phyloP scores from a whole-genome alignment of 2,888 invertebrate genomes.

The Liopterus haemorrhoidalis region DNA sequence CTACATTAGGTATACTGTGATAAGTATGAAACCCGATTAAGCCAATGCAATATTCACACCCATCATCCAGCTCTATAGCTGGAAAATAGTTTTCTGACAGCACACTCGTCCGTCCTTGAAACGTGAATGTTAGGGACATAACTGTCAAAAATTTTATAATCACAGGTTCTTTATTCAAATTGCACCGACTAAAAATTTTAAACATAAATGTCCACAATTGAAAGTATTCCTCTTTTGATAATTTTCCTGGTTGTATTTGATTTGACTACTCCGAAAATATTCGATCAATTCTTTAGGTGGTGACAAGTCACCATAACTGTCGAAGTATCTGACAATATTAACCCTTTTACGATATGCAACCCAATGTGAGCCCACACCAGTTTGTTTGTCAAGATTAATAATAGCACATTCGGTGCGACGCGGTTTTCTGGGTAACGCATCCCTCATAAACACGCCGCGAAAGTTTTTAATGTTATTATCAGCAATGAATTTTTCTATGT shows the following conservation, averaged over 20 bases:
- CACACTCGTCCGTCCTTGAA: neutral
- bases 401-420: constrained; percentile 31
- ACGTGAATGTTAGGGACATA: constrained; percentile 10
- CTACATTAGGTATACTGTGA: constrained; percentile 37
- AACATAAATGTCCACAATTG: constrained; percentile 7
- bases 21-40: constrained; percentile 1
- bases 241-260: constrained; percentile 13
- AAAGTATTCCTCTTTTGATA: constrained; percentile 19
- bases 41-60: constrained; percentile 2
- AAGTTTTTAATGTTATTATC: no score
- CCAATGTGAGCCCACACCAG: constrained; percentile 39
- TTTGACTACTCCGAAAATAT: constrained; percentile 17
- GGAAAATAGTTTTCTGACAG: constrained; percentile 4
- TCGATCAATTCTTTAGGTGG: constrained; percentile 31
- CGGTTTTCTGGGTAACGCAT: constrained; percentile 31
- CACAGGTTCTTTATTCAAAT: no score
- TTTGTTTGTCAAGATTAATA: constrained; percentile 36
- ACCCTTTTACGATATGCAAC: constrained; percentile 38
- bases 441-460: constrained; percentile 32
- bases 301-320: constrained; percentile 40
- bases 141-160: no score
- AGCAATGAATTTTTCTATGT: constrained; percentile 28
- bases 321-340: constrained; percentile 37
- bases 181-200: constrained; percentile 10
- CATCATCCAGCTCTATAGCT: constrained; percentile 1